Percentiles rank a stretch among this genome's conserved stretches.
Conservation (phyloP, 2,888 invertebrate genomes). For the Pomacea canaliculata region DNA sequence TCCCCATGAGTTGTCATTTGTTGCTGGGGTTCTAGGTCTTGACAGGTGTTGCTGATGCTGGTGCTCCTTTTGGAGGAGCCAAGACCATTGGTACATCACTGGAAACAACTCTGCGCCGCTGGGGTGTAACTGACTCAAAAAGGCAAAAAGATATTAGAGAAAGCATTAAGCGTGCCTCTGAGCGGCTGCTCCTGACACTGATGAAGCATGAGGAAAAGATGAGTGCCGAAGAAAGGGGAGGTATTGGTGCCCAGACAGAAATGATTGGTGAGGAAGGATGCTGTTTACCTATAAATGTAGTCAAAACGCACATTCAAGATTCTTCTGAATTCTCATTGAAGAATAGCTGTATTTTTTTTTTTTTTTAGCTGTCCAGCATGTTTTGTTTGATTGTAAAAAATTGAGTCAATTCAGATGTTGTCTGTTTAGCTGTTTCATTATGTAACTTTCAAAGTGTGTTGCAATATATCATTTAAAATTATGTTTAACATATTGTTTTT, state of each 20-base stretch:
- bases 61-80: conserved; percentile 5
- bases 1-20: too few relatives aligned
- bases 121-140: conserved; percentile 21
- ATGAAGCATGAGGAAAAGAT: conserved; percentile 36
- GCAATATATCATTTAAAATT: too few relatives aligned
- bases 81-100: conserved; percentile 12
- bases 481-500: too few relatives aligned
- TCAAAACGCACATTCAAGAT: neutral
- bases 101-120: conserved; percentile 16
- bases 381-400: too few relatives aligned
- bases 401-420: too few relatives aligned
- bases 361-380: too few relatives aligned
- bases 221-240: conserved; percentile 32
- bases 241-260: conserved; percentile 43
- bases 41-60: conserved; percentile 6
- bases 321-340: too few relatives aligned
- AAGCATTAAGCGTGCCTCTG: conserved; percentile 28
- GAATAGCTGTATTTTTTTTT: too few relatives aligned
- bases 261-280: conserved; percentile 40
- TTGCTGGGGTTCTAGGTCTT: neutral
- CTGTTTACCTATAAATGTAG: neutral
- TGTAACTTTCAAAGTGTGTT: too few relatives aligned
- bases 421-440: too few relatives aligned
- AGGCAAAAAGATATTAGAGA: conserved; percentile 20
- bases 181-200: conserved; percentile 32